Percentiles rank a stretch among this genome's conserved stretches.
phyloP scores from a whole-genome alignment of 2,113 vertebrate species.

The Sinocyclocheilus rhinocerous region DNA sequence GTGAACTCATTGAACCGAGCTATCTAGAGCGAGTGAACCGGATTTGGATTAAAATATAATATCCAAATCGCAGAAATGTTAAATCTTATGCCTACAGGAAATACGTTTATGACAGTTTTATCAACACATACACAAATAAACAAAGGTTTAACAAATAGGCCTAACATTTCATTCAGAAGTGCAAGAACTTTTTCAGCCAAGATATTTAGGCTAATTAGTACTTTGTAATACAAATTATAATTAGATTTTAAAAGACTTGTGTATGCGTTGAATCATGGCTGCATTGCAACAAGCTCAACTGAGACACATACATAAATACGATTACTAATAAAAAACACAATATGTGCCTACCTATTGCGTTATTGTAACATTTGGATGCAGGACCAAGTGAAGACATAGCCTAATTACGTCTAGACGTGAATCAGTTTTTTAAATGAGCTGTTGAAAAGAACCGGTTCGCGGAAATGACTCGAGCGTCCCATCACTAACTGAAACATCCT shows the following conservation, averaged over 20 bases:
- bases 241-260: not conserved
- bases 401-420: not conserved
- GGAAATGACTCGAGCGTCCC: not conserved
- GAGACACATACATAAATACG: not conserved
- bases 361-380: not conserved
- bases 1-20: too few relatives aligned
- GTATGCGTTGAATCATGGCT: not conserved
- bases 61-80: too few relatives aligned
- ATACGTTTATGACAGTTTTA: too few relatives aligned
- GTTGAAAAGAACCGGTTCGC: not conserved
- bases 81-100: too few relatives aligned
- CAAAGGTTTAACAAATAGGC: too few relatives aligned
- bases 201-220: too few relatives aligned
- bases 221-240: not conserved
- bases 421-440: not conserved
- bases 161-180: too few relatives aligned
- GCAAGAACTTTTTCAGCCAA: too few relatives aligned
- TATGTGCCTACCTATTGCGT: not conserved
- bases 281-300: not conserved
- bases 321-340: not conserved
- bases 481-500: conserved; percentile 70
- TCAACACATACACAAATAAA: too few relatives aligned
- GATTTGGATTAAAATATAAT: too few relatives aligned
- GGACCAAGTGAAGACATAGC: not conserved
- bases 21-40: too few relatives aligned